These are phyloP conservation scores for Hyles vespertilio DNA, from an alignment of 1,140 invertebrate species.

Conservation along the genomic window DNA sequence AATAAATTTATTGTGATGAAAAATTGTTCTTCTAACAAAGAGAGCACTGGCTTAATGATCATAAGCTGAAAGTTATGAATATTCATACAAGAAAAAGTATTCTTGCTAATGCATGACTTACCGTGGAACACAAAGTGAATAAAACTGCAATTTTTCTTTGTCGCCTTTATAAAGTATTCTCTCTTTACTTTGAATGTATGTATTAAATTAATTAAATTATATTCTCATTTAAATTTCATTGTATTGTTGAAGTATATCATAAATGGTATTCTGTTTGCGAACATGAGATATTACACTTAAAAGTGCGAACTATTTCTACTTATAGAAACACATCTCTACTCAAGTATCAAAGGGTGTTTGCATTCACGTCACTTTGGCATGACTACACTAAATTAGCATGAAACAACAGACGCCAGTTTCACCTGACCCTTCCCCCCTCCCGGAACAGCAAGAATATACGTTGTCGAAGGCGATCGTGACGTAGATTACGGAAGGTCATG, in stretches of 20 bases:
- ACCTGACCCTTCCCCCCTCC: constrained; percentile 9
- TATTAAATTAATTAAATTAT: not conserved
- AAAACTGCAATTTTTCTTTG: too few relatives aligned
- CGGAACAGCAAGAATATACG: not conserved
- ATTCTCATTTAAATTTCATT: too few relatives aligned
- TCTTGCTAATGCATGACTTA: too few relatives aligned
- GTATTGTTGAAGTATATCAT: too few relatives aligned
- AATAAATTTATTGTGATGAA: too few relatives aligned
- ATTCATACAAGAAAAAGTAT: not conserved
- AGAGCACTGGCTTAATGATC: too few relatives aligned
- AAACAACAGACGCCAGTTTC: constrained; percentile 15
- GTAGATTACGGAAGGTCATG: constrained; percentile 12
- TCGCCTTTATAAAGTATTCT: not conserved
- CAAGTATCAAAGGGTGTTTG: constrained; percentile 37
- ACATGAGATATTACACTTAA: too few relatives aligned
- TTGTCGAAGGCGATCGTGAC: not conserved
- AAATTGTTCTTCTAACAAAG: too few relatives aligned
- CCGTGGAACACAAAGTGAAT: too few relatives aligned
- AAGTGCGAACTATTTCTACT: constrained; percentile 12
- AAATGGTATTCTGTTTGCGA: too few relatives aligned
- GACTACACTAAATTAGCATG: constrained; percentile 33
- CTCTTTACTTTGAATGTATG: not conserved
- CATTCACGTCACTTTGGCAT: constrained; percentile 31
- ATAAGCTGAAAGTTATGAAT: not conserved
- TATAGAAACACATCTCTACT: constrained; percentile 24